Evolutionary conservation across 1,140 invertebrate species (phyloP), one percentile per base, ranked within the genome.

Genomic region (Hesperophylax magnus): DNA sequence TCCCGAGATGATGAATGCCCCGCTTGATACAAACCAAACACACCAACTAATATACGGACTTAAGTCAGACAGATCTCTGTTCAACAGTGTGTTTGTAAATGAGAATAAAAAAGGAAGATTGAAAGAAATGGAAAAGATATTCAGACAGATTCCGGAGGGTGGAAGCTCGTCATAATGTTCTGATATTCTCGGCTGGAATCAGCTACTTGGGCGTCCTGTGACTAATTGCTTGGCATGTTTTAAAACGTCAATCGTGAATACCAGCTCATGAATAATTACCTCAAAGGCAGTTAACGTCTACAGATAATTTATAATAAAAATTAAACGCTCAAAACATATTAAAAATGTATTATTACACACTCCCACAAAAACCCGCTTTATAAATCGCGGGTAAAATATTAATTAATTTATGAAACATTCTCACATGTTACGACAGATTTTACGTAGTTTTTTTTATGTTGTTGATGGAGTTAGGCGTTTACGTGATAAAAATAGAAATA

Each of bases 171-270:
- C 77, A 78, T 78, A 47, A 47, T 5, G 24, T 74, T 77, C 67
- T 71, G 31, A 77, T 77, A 53, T 74, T 82, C 77, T 56, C 53
- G 24, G n/a, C 60, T 54, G 54, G 39, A 75, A 53, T 20, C 47
- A 18, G 69, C 74, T 54, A 31, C 77, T 60, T 67, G 79, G 78
- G 78, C 77, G 77, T 79, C 60, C 78, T 53, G 58, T 78, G 82
- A 83, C 82, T 83, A 83, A 83, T 83, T 80, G 78, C 79, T 17
- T 20, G 67, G 67, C 53, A 78, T 83, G 67, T 80, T 80, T 78
- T 67, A 24, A 54, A 58, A 65, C 77, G 78, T 83, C 78, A 80
- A 80, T 83, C 39, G 54, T 54, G 76, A 74, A 83, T 83, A 78
- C 82, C 67, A 34, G 11, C 1, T 39, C 39, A 27, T 81, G 6